Evolutionary conservation across 2,113 vertebrate species (phyloP).

Genomic region (Glareola pratincola): DNA sequence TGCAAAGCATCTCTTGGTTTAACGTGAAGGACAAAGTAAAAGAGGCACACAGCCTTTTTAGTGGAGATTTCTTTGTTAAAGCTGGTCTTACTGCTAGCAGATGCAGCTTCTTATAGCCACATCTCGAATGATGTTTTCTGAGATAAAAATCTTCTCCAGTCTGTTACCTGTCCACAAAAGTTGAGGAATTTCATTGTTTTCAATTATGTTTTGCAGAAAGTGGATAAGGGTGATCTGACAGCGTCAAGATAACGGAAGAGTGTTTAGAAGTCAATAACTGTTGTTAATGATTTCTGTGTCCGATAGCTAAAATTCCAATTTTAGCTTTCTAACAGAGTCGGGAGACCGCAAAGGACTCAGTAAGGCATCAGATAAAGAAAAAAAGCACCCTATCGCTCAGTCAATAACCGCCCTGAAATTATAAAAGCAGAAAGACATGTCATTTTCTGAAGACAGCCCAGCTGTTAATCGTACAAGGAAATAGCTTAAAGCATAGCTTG

Average conservation of each 20-base stretch:
- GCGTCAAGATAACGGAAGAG: neutral
- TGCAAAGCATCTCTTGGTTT: neutral
- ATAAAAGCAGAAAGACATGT: neutral
- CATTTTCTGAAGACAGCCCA: neutral
- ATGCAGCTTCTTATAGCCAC: neutral
- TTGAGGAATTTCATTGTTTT: constrained; percentile 41
- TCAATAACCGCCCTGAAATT: neutral
- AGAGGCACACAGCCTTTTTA: neutral
- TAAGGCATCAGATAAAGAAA: neutral
- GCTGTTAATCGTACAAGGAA: neutral
- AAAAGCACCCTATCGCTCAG: neutral
- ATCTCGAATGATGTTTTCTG: neutral
- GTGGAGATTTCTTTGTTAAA: neutral
- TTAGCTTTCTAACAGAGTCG: neutral
- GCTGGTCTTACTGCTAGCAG: neutral
- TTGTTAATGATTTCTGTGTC: constrained; percentile 33
- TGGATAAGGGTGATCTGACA: constrained; percentile 5
- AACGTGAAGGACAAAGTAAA: neutral
- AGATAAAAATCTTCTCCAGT: constrained; percentile 2
- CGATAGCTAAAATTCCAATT: constrained; percentile 40
- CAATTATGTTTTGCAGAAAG: neutral
- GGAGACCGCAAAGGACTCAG: neutral
- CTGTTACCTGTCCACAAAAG: neutral
- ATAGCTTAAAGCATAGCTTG: neutral
- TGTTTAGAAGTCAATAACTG: constrained; percentile 42